These are phyloP conservation scores for Mormyrus hasselquistii DNA, from an alignment of 2,797 vertebrate genomes.

Conservation along the genomic window DNA sequence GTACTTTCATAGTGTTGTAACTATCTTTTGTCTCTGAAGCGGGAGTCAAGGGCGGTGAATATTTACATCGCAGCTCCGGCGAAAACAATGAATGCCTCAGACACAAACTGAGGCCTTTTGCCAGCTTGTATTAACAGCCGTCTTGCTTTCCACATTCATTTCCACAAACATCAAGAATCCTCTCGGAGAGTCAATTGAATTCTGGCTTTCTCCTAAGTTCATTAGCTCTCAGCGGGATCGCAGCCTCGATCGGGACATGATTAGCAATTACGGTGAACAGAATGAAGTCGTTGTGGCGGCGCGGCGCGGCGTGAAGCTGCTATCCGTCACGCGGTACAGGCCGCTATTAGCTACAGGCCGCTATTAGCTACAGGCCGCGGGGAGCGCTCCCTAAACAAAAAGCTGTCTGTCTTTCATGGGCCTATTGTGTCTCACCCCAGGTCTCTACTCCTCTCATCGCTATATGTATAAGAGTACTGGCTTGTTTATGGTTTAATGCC, in stretches of 20 bases:
- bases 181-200: constrained; percentile 7
- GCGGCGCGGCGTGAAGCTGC: background rate
- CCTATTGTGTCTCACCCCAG: background rate
- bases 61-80: background rate
- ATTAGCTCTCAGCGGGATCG: constrained; percentile 26
- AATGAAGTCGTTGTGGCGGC: constrained; percentile 4
- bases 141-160: constrained; percentile 17
- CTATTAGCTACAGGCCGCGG: background rate
- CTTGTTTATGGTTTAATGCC: background rate
- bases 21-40: background rate
- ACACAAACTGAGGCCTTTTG: constrained; percentile 4
- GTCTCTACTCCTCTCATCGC: background rate
- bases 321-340: background rate
- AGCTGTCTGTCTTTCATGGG: background rate
- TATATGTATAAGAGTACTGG: background rate
- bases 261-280: constrained; percentile 19
- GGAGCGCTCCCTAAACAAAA: background rate
- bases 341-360: background rate
- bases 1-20: background rate
- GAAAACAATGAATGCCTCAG: background rate
- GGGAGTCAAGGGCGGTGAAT: background rate
- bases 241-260: constrained; percentile 6
- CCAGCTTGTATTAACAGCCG: constrained; percentile 18
- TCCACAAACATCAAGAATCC: constrained; percentile 9
- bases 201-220: background rate